A percentile compares a stretch with the other conserved stretches of the same genome.
phyloP scores from a whole-genome alignment of 2,888 invertebrate species.

The Pomacea canaliculata region DNA sequence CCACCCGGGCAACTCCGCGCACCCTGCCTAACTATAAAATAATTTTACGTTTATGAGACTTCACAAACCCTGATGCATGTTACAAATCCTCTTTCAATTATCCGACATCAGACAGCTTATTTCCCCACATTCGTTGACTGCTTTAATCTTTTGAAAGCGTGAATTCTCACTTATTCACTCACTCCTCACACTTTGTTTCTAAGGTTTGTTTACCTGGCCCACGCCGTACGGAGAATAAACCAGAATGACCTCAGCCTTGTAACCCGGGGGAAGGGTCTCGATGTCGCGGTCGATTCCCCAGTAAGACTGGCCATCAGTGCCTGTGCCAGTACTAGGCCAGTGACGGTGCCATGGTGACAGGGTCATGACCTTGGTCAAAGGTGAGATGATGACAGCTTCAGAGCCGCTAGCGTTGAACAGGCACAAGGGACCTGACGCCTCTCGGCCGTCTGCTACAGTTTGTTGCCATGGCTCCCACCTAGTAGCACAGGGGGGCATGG shows the following conservation, averaged over 20 bases:
- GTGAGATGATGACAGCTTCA: constrained; percentile 3
- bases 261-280: background rate
- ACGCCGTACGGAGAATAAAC: constrained; percentile 10
- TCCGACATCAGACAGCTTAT: no score
- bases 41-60: no score
- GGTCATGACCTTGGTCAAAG: constrained; percentile 4
- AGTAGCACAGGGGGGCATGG: no score
- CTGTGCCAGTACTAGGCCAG: background rate
- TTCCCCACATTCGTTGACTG: no score
- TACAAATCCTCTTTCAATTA: no score
- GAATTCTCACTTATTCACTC: no score
- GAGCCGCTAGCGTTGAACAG: constrained; percentile 5
- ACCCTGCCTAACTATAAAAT: no score
- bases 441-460: background rate
- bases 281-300: constrained; percentile 20
- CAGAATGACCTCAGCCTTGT: constrained; percentile 14
- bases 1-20: no score
- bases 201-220: constrained; percentile 18
- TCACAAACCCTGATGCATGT: no score
- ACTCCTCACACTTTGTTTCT: no score
- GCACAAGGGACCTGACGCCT: background rate
- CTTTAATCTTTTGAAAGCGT: no score
- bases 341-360: constrained; percentile 26
- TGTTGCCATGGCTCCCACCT: constrained; percentile 1
- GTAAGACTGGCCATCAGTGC: constrained; percentile 32